phyloP scores from a whole-genome alignment of 2,113 vertebrate species.

The Tapirus terrestris region DNA sequence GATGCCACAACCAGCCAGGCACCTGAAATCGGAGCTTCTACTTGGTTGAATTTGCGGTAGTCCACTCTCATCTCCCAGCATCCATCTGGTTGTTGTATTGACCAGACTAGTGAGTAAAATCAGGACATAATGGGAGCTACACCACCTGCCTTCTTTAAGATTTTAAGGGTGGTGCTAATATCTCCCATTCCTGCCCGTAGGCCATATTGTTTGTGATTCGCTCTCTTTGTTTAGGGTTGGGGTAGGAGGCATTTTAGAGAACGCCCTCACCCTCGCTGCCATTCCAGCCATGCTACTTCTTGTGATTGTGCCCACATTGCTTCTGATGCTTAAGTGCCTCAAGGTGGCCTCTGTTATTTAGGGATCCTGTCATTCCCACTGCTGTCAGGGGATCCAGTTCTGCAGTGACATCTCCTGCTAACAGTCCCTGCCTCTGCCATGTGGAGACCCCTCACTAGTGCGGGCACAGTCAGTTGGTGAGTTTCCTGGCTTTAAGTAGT shows the following conservation, averaged over 20 bases:
- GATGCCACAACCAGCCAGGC: neutral
- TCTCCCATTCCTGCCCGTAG: neutral
- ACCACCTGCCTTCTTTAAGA: neutral
- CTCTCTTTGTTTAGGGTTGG: neutral
- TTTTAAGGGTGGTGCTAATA: neutral
- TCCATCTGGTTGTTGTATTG: neutral
- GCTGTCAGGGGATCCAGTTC: neutral
- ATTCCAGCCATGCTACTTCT: neutral
- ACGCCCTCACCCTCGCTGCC: neutral
- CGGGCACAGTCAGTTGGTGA: neutral
- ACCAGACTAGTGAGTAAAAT: neutral
- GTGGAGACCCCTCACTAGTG: neutral
- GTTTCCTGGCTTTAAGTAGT: neutral
- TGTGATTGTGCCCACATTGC: neutral
- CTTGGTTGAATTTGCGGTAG: neutral
- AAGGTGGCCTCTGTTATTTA: neutral
- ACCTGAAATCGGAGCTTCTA: neutral
- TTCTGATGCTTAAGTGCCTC: neutral
- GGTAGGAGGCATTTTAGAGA: neutral
- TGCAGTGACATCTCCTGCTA: neutral
- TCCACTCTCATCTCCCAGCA: neutral
- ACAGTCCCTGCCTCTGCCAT: neutral
- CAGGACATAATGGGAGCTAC: neutral
- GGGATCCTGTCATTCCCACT: neutral
- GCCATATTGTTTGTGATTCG: neutral